These are phyloP conservation scores for Tor tambroides DNA, from an alignment of 2,113 vertebrate genomes.

Conservation along the genomic window DNA sequence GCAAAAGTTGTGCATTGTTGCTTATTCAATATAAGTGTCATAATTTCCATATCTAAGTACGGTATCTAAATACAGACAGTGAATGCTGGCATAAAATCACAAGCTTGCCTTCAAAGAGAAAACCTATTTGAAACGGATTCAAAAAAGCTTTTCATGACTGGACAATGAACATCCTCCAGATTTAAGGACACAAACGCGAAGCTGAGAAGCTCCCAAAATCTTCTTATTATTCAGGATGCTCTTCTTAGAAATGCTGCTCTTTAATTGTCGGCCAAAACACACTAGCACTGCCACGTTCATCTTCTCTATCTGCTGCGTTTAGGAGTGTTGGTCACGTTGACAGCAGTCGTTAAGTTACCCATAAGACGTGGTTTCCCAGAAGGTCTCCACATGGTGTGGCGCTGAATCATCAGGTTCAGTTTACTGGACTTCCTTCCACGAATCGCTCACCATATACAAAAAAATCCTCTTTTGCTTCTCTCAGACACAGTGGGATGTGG, in stretches of 20 bases:
- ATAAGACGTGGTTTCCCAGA: slow-evolving; percentile 44
- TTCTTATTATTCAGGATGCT: slow-evolving; percentile 22
- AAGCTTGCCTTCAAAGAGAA: background rate
- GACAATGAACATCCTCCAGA: slow-evolving; percentile 9
- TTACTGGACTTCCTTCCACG: slow-evolving; percentile 48
- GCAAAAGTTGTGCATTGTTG: background rate
- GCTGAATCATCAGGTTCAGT: slow-evolving; percentile 47
- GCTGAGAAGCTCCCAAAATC: background rate
- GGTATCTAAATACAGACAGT: background rate
- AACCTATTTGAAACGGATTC: background rate
- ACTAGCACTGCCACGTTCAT: background rate
- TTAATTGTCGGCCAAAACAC: slow-evolving; percentile 20
- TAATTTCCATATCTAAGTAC: background rate
- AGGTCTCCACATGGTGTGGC: slow-evolving; percentile 51
- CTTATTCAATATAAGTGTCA: background rate
- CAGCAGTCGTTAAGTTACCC: slow-evolving; percentile 38
- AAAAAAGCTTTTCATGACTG: background rate
- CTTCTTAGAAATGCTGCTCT: slow-evolving; percentile 16
- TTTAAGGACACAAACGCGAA: background rate
- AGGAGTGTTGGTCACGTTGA: slow-evolving; percentile 7
- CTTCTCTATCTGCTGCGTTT: slow-evolving; percentile 23
- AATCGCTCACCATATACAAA: slow-evolving; percentile 20
- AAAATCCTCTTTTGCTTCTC: background rate
- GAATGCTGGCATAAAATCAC: background rate
- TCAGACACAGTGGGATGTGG: slow-evolving; percentile 1